Evolutionary conservation across 2,797 vertebrate genomes (phyloP), one percentile per base, ranked within the genome.

Genomic region (Pangasius djambal): DNA sequence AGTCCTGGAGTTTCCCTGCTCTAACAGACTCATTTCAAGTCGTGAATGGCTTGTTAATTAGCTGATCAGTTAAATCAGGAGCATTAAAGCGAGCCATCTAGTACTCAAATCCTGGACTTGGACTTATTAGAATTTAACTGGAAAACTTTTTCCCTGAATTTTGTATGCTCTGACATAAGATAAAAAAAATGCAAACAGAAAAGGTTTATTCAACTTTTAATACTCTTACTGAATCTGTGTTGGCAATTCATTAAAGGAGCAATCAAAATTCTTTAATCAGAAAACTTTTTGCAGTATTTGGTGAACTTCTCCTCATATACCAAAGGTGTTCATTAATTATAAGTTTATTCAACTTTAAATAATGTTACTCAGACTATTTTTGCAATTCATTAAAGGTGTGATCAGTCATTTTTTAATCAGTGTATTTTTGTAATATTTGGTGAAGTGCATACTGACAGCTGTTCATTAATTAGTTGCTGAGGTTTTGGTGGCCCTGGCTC

Each of bases 1-100:
- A 61, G 86, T 40, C 37, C 86, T 78, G 89, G 86, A 89, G 89
- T 34, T 75, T 87, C 88, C 85, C 70, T 87, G 88, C 70, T 83
- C 18, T 55, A 67, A 84, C 22, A 7, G 28, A 86, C 28, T 57
- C 13, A 13, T 50, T 75, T 88, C 44, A 75, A 48, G 22, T 28
- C n/a, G 0, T 16, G 9, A 88, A 84, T 37, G 69, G 69, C n/a
- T 61, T 50, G 52, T 50, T 74, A 50, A 75, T 88, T 74, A 59
- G 69, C 31, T 78, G 59, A 63, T 83, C 28, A 37, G 34, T 61
- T 25, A 83, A 83, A 44, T 83, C 57, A 4, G n/a, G 13, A 2
- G 25, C 34, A 40, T 82, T 82, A 59, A 4, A 61, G 57, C 22
- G 28, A 10, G 12, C n/a, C 34, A 3, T 70, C 15, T 34, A 16